Evolutionary conservation across 2,797 vertebrate genomes (phyloP).

Genomic region (Monodelphis domestica): DNA sequence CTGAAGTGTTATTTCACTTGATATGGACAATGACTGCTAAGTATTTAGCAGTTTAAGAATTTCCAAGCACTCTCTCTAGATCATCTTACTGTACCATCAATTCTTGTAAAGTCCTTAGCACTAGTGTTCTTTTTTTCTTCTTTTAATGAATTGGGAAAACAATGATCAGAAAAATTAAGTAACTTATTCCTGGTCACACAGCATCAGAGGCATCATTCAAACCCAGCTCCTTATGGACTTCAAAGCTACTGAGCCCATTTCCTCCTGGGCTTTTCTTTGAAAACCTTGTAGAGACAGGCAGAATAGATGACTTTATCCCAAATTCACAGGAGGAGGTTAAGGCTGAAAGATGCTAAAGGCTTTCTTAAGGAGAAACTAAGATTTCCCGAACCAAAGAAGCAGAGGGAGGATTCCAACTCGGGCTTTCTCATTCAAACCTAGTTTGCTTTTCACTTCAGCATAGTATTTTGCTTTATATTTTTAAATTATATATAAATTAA

Average conservation of each 20-base stretch:
- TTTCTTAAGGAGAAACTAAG: neutral
- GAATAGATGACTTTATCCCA: neutral
- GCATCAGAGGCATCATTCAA: neutral
- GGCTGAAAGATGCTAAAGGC: neutral
- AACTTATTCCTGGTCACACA: neutral
- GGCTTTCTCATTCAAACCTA: neutral
- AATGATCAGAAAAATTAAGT: neutral
- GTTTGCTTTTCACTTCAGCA: neutral
- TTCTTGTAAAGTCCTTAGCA: neutral
- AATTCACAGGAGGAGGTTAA: neutral
- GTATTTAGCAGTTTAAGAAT: neutral
- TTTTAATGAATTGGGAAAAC: neutral
- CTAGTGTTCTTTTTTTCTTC: neutral
- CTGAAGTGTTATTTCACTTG: neutral
- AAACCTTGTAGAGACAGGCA: neutral
- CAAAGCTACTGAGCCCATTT: neutral
- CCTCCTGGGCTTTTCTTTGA: neutral
- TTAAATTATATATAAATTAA: no score
- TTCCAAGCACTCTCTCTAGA: neutral
- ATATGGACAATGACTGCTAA: neutral
- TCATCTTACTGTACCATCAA: neutral
- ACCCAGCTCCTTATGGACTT: neutral
- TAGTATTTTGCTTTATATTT: no score
- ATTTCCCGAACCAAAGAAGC: neutral
- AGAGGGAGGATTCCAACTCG: neutral